Evolutionary conservation across 2,113 vertebrate genomes (phyloP), one percentile per base, ranked within the genome.

Genomic region (Scopus umbretta): DNA sequence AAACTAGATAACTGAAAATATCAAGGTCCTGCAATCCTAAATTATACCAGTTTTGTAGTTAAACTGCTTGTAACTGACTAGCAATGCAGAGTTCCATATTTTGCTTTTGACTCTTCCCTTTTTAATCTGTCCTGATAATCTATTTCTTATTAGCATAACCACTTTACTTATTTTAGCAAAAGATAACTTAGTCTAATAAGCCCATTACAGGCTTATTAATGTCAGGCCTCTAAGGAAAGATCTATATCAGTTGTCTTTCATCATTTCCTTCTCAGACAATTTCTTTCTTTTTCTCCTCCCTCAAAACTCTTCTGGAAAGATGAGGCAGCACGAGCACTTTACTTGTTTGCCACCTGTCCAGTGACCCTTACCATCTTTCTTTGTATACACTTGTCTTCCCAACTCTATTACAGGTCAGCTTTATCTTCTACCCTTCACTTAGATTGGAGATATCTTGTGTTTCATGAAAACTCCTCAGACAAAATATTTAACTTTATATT

Each of bases 181-280:
- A 91, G 61, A 93, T 85, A 93, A 89, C 61, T 66, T 87, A 66
- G 22, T 42, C 20, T 93, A 96, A 84, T 71, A 82, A 88, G 40
- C 34, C 70, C 23, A 88, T 95, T 93, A 93, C 40, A 79, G 18
- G 29, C 26, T 93, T 52, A 92, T 93, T 96, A 95, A 68, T 79
- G 34, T 75, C 53, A 88, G 29, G 16, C 79, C 62, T 90, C 66
- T 43, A 76, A 92, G 66, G 49, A 79, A 94, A 85, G 65, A 88
- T 87, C 56, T 65, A 2, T 85, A 90, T 94, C 75, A 36, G 25
- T 61, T 66, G 40, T 56, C 63, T 91, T 94, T 72, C 49, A 80
- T 78, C 40, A 73, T 92, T 84, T 8, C 23, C 14, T 7, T 66
- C 63, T 91, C 62, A 86, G 49, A 49, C 11, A 70, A 30, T 55